These are phyloP conservation scores for Drosophila bocki DNA, from an alignment of 1,140 invertebrate species.

Conservation along the genomic window DNA sequence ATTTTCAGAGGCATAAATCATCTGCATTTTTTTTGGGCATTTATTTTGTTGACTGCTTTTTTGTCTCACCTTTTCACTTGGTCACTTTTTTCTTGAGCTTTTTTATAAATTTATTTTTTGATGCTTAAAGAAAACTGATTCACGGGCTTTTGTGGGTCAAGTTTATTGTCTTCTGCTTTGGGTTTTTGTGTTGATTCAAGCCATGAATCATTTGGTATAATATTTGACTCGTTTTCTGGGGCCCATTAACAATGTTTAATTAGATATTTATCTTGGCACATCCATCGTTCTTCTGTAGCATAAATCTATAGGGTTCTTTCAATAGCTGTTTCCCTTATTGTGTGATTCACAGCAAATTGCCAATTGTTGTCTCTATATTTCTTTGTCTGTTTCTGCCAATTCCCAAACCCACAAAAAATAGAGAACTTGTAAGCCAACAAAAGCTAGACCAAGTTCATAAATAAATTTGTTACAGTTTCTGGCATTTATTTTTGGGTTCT, in stretches of 20 bases:
- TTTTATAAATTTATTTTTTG: not conserved
- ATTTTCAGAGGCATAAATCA: slow-evolving; percentile 29
- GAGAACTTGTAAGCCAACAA: slow-evolving; percentile 11
- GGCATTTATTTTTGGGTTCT: slow-evolving; percentile 22
- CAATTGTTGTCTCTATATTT: slow-evolving; percentile 54
- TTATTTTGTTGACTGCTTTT: slow-evolving; percentile 19
- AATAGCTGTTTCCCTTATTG: slow-evolving; percentile 41
- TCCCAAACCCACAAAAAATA: slow-evolving; percentile 8
- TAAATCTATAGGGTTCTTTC: slow-evolving; percentile 17
- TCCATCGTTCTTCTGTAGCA: slow-evolving; percentile 2
- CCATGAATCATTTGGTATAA: slow-evolving; percentile 33
- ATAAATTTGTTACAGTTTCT: slow-evolving; percentile 68
- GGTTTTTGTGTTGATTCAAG: slow-evolving; percentile 8
- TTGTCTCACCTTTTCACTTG: slow-evolving; percentile 24
- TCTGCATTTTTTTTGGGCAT: slow-evolving; percentile 28
- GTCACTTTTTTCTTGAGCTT: slow-evolving; percentile 20
- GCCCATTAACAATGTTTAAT: slow-evolving; percentile 40
- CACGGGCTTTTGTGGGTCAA: slow-evolving; percentile 41
- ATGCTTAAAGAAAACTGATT: slow-evolving; percentile 38
- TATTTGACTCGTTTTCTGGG: slow-evolving; percentile 18
- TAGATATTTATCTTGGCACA: slow-evolving; percentile 48
- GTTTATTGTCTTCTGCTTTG: slow-evolving; percentile 35
- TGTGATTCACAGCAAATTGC: slow-evolving; percentile 63
- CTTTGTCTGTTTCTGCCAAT: slow-evolving; percentile 23
- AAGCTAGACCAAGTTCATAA: slow-evolving; percentile 52